A percentile compares a stretch with the other conserved stretches of the same genome.
These are phyloP conservation scores for Apeira syringaria DNA, from an alignment of 2,888 invertebrate species.

Conservation along the genomic window DNA sequence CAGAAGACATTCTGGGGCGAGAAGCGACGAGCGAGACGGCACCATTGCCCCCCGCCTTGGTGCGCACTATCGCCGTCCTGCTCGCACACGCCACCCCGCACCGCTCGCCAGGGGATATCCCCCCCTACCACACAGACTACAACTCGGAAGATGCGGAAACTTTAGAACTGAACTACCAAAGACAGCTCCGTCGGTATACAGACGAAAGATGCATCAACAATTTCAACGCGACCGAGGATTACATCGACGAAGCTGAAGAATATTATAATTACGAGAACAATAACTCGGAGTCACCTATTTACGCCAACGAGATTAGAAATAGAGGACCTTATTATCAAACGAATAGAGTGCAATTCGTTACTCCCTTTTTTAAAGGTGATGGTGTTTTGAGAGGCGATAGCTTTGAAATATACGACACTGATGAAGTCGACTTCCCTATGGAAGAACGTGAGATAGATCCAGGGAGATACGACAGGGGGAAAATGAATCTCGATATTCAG, in stretches of 20 bases:
- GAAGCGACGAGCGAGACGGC: slow-evolving; percentile 44
- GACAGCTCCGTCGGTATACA: slow-evolving; percentile 50
- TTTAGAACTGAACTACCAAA: slow-evolving; percentile 61
- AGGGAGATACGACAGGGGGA: slow-evolving; percentile 67
- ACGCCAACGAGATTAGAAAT: slow-evolving; percentile 65
- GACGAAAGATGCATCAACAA: slow-evolving; percentile 66
- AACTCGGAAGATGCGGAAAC: slow-evolving; percentile 43
- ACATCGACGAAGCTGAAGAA: slow-evolving; percentile 72
- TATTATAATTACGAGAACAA: slow-evolving; percentile 64
- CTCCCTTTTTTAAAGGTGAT: slow-evolving; percentile 65
- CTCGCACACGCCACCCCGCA: slow-evolving; percentile 71
- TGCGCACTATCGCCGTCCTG: slow-evolving; percentile 56
- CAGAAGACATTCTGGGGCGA: slow-evolving; percentile 83
- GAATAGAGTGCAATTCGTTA: slow-evolving; percentile 72
- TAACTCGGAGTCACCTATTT: slow-evolving; percentile 55
- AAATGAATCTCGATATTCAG: slow-evolving; percentile 75
- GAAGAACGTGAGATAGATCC: slow-evolving; percentile 39
- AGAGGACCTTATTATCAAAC: slow-evolving; percentile 70
- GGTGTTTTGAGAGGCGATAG: slow-evolving; percentile 58
- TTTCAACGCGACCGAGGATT: slow-evolving; percentile 57
- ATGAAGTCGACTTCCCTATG: slow-evolving; percentile 68
- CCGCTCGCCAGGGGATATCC: slow-evolving; percentile 78
- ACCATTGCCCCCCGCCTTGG: slow-evolving; percentile 52
- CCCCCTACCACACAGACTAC: slow-evolving; percentile 29
- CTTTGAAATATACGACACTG: slow-evolving; percentile 73